Evolutionary conservation across 2,888 invertebrate species (phyloP).

Genomic region (Lysandra coridon): DNA sequence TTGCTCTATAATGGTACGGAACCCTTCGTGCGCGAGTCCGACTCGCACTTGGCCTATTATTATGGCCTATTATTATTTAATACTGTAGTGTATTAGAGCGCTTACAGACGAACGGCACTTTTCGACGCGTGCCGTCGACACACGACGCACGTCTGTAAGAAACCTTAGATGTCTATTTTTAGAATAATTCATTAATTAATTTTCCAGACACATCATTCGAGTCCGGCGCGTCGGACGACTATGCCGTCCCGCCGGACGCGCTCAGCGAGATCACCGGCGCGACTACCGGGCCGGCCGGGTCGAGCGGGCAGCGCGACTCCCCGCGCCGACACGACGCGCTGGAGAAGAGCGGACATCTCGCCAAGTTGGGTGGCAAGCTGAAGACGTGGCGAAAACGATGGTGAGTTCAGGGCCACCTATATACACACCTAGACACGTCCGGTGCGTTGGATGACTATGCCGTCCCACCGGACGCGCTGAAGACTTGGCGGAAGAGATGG

Average conservation of each 20-base stretch:
- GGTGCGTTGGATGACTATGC: no score
- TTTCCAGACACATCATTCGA: constrained; percentile 91
- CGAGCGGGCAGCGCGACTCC: constrained; percentile 72
- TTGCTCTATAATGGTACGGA: no score
- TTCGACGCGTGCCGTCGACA: no score
- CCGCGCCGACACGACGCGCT: constrained; percentile 85
- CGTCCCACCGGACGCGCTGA: constrained; percentile 70
- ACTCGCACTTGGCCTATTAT: no score
- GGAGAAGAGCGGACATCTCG: constrained; percentile 94
- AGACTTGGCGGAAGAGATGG: constrained; percentile 98
- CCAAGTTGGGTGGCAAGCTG: constrained; percentile 95
- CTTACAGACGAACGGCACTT: no score
- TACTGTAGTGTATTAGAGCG: no score
- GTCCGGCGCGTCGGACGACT: constrained; percentile 97
- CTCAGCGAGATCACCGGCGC: constrained; percentile 83
- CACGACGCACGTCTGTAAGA: no score
- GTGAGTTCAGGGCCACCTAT: constrained; percentile 59
- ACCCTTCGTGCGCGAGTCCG: no score
- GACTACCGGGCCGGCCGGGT: not conserved
- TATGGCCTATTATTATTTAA: no score
- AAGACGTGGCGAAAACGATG: constrained; percentile 98
- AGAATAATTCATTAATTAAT: no score
- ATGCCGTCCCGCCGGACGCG: constrained; percentile 97
- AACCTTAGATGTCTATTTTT: no score
- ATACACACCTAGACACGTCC: no score